Evolutionary conservation across 2,888 invertebrate species (phyloP).

Genomic region (Eupithecia tripunctaria): DNA sequence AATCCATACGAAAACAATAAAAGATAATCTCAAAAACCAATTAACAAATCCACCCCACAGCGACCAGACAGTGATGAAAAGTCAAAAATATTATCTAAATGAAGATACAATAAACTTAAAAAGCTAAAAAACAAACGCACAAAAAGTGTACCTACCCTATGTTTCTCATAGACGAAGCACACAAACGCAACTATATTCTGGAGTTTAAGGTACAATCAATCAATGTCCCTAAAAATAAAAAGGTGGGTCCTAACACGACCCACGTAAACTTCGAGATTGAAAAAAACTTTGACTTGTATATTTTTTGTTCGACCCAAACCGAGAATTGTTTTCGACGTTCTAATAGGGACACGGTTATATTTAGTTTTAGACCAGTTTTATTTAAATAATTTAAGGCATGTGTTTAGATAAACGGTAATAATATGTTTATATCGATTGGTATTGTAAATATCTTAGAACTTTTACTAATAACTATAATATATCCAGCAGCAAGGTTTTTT

Average conservation of each 20-base stretch:
- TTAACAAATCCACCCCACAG: conserved; percentile 44
- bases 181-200: conserved; percentile 24
- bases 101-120: conserved; percentile 77
- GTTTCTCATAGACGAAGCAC: conserved; percentile 72
- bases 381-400: conserved; percentile 4
- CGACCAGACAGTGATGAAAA: conserved; percentile 46
- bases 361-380: conserved; percentile 25
- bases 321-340: conserved; percentile 69
- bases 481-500: not conserved
- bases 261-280: conserved; percentile 76
- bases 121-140: conserved; percentile 60
- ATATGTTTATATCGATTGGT: not conserved
- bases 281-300: conserved; percentile 74
- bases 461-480: not conserved
- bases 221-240: conserved; percentile 82
- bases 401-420: not conserved
- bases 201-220: conserved; percentile 80
- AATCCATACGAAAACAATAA: conserved; percentile 34
- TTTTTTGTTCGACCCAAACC: conserved; percentile 61
- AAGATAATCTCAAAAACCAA: conserved; percentile 41
- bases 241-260: conserved; percentile 74
- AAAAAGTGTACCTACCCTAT: conserved; percentile 73
- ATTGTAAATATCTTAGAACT: not conserved
- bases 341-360: conserved; percentile 61
- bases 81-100: conserved; percentile 67